Evolutionary conservation across 2,797 vertebrate genomes (phyloP).

Genomic region (Gila robusta): DNA sequence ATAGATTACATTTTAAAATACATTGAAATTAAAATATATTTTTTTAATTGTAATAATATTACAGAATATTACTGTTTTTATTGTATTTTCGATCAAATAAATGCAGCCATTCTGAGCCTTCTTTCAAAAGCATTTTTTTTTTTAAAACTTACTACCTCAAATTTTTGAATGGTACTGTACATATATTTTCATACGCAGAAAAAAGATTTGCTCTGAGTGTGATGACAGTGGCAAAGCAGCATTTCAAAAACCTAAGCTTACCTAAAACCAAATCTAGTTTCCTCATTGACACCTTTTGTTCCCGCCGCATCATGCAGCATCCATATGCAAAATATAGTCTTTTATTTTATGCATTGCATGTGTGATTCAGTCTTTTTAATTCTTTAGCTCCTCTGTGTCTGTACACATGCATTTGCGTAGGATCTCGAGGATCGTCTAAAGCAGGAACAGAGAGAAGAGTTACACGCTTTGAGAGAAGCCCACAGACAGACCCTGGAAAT

Average conservation of each 20-base stretch:
- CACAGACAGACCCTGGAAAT: constrained; percentile 94
- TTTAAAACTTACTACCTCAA: too few relatives aligned
- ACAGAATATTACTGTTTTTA: not conserved
- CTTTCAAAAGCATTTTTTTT: not conserved
- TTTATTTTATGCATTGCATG: constrained; percentile 23
- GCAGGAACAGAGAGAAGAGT: constrained; percentile 92
- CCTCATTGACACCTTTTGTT: constrained; percentile 17
- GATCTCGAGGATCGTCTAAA: constrained; percentile 93
- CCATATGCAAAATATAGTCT: not conserved
- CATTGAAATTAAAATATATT: not conserved
- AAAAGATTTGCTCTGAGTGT: not conserved
- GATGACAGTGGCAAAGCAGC: too few relatives aligned
- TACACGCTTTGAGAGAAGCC: constrained; percentile 91
- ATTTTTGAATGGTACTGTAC: too few relatives aligned
- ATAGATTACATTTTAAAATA: not conserved
- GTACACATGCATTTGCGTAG: constrained; percentile 72
- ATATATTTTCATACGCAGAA: not conserved
- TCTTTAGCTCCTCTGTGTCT: not conserved
- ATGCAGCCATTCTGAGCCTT: not conserved
- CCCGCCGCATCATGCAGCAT: not conserved
- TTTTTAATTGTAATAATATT: not conserved
- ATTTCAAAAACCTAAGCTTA: not conserved
- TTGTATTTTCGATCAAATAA: not conserved
- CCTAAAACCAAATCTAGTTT: constrained; percentile 8
- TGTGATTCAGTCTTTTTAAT: not conserved